Evolutionary conservation across 2,888 invertebrate species (phyloP), one percentile per base, ranked within the genome.

Genomic region (Leptopilina myrica): DNA sequence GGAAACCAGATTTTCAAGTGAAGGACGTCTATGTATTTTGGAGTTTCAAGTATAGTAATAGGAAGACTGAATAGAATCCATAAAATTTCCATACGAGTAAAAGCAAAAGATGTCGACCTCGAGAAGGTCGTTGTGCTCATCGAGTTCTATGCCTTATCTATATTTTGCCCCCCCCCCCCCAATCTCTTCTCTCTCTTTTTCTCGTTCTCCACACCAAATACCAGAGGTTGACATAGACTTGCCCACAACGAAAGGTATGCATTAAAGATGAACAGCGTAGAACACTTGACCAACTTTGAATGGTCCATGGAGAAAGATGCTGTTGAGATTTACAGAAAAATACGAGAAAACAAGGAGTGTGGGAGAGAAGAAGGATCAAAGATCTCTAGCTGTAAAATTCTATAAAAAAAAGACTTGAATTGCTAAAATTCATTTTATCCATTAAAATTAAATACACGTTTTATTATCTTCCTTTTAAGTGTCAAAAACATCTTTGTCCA

Each of bases 201-300:
- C 49, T 49, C 11, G 9, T 11, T 49, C 67, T 20, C 46, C 64
- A 33, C 64, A 75, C 20, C 49, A 78, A 78, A 77, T 77, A 64
- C 53, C 73, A 76, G 76, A 26, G 79, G 79, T 81, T 82, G 82
- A 81, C 82, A 81, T 77, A 66, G 33, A 76, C 77, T 76, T 76
- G 43, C 40, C 76, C 76, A 62, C n/a, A 53, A 81, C 53, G 53
- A 69, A 79, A 78, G 62, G 26, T 76, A 80, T 82, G 81, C 81
- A 81, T 82, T 81, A 81, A 81, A 82, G 77, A 81, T 79, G 82
- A 81, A 56, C 73, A 49, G 76, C 67, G 20, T n/a, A 66, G 77
- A 76, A 76, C 59, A 46, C 78, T 77, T 53, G 76, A 80, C 80
- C 81, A 77, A 81, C 76, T 81, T 77, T 46, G 76, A 78, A 76